Conservation (phyloP, 2,797 vertebrate species). For the Cyprinella venusta region DNA sequence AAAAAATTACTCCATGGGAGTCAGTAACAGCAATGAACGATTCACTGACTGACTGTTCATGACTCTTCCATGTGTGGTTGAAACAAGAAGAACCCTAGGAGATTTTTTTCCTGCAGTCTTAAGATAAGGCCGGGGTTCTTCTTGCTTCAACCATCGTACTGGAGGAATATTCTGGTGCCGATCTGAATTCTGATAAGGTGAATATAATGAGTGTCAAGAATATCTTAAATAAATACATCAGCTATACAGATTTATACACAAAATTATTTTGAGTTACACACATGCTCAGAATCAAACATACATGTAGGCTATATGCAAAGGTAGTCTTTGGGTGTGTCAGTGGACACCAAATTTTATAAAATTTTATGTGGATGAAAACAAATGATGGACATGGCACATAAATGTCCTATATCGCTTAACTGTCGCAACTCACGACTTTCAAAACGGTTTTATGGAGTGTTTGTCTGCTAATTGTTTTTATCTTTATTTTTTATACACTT, state of each 20-base stretch:
- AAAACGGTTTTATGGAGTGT: neutral
- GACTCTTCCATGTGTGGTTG: neutral
- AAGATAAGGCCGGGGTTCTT: too few species aligned
- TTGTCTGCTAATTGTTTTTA: neutral
- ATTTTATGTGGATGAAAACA: neutral
- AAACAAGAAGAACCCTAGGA: too few species aligned
- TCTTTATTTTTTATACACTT: neutral
- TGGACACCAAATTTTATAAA: neutral
- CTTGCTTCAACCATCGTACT: constrained; percentile 59
- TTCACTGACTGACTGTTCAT: neutral
- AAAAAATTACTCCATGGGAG: neutral
- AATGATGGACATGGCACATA: neutral
- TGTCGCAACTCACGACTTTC: neutral
- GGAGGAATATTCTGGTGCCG: constrained; percentile 43
- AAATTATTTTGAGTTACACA: neutral
- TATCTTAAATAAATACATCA: neutral
- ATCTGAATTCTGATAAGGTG: constrained; percentile 57
- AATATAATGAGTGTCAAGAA: neutral
- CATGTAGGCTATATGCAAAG: constrained; percentile 14
- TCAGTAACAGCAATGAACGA: neutral
- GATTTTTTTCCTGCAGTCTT: too few species aligned
- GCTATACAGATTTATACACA: constrained; percentile 1
- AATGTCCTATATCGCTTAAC: neutral
- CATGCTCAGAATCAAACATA: constrained; percentile 38
- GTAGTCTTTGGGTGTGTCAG: constrained; percentile 29